These are phyloP conservation scores for Aepyceros melampus DNA, from an alignment of 2,113 vertebrate species.

Conservation along the genomic window DNA sequence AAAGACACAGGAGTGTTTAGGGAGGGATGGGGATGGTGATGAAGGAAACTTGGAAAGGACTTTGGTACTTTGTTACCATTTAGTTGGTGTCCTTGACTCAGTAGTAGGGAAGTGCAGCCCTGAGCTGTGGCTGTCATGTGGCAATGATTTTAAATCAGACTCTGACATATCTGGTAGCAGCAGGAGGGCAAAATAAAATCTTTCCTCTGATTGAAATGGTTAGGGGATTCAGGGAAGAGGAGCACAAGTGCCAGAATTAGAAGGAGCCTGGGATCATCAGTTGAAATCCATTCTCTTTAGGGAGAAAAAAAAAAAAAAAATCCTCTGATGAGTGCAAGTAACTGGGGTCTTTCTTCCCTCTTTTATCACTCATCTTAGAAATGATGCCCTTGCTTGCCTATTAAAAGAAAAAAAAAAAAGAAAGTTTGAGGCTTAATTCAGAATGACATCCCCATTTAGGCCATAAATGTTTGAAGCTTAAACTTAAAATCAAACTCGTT, in stretches of 20 bases:
- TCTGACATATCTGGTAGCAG: background rate
- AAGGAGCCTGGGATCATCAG: background rate
- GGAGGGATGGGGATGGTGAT: background rate
- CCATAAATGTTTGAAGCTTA: conserved; percentile 61
- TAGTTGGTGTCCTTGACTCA: background rate
- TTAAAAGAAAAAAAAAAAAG: conserved; percentile 11
- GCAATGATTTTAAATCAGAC: conserved; percentile 48
- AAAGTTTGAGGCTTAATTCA: conserved; percentile 46
- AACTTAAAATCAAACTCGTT: conserved; percentile 49
- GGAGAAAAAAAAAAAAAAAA: background rate
- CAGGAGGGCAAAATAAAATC: conserved; percentile 50
- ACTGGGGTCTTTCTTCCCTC: background rate
- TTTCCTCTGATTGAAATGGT: background rate
- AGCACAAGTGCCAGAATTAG: background rate
- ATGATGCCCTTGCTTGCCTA: conserved; percentile 15
- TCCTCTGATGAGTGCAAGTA: conserved; percentile 33
- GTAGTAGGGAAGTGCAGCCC: background rate
- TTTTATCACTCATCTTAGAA: conserved; percentile 38
- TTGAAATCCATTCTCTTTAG: conserved; percentile 7
- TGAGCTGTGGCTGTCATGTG: background rate
- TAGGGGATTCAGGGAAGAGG: background rate
- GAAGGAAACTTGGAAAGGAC: background rate
- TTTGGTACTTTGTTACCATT: background rate
- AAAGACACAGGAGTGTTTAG: background rate
- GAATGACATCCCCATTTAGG: conserved; percentile 49